phyloP scores from a whole-genome alignment of 2,888 invertebrate species.

The Stenurella melanura region DNA sequence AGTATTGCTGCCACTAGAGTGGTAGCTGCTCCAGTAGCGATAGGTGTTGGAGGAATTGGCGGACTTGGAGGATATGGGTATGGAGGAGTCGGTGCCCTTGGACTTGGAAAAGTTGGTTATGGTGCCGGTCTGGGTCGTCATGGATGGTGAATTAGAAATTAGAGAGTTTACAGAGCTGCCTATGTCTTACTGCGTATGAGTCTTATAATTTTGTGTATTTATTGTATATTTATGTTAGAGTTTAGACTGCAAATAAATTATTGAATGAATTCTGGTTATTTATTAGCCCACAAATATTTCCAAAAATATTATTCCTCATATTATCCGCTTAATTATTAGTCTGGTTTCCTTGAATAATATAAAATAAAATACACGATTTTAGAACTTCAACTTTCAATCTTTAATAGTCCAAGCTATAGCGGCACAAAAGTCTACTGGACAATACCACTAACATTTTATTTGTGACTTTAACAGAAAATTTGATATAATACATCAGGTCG shows the following conservation, averaged over 20 bases:
- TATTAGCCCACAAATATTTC: not conserved
- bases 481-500: too few relatives aligned
- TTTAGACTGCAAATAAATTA: slow-evolving; percentile 40
- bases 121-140: not conserved
- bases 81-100: not conserved
- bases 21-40: not conserved
- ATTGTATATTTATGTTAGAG: slow-evolving; percentile 31
- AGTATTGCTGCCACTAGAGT: not conserved
- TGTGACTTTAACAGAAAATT: too few relatives aligned
- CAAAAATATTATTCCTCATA: not conserved
- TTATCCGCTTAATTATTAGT: not conserved
- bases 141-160: slow-evolving; percentile 10
- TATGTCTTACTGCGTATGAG: slow-evolving; percentile 16
- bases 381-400: too few relatives aligned
- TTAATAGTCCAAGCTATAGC: too few relatives aligned
- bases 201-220: slow-evolving; percentile 26
- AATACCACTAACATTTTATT: too few relatives aligned
- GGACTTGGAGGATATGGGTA: not conserved
- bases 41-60: slow-evolving; percentile 1
- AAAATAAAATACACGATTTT: too few relatives aligned
- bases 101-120: slow-evolving; percentile 1
- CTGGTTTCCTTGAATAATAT: not conserved
- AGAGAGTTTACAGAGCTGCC: not conserved
- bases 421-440: too few relatives aligned
- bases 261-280: slow-evolving; percentile 11